A percentile compares a stretch with the other conserved stretches of the same genome.
phyloP scores from a whole-genome alignment of 2,888 invertebrate genomes.

The Eupithecia pulchellata region DNA sequence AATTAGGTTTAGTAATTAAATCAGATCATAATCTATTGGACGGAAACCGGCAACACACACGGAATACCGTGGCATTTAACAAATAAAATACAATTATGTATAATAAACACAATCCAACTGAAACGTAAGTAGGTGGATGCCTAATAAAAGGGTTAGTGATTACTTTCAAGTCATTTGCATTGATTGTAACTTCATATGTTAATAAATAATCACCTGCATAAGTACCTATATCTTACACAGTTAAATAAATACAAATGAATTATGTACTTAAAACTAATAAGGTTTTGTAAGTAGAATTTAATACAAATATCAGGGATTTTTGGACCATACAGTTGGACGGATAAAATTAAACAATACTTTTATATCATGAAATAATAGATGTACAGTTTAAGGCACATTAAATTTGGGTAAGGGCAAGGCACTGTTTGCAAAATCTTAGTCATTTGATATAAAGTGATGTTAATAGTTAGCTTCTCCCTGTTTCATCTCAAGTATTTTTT shows the following conservation, averaged over 20 bases:
- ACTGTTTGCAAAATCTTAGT: constrained; percentile 26
- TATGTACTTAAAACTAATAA: neutral
- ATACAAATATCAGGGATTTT: neutral
- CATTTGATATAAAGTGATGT: too few species aligned
- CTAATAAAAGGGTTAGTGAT: neutral
- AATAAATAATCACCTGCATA: too few species aligned
- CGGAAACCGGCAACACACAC: constrained; percentile 32
- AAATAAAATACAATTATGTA: constrained; percentile 21
- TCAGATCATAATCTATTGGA: constrained; percentile 35
- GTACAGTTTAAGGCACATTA: constrained; percentile 50
- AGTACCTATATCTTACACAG: neutral
- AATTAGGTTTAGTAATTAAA: constrained; percentile 33
- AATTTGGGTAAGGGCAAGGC: constrained; percentile 45
- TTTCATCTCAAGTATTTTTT: too few species aligned
- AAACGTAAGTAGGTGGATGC: neutral
- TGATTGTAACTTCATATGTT: too few species aligned
- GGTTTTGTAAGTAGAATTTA: neutral
- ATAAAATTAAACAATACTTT: constrained; percentile 1
- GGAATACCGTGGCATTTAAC: constrained; percentile 10
- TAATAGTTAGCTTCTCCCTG: too few species aligned
- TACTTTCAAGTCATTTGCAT: neutral
- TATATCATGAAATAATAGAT: neutral
- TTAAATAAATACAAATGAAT: neutral
- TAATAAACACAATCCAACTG: constrained; percentile 13
- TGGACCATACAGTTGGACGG: constrained; percentile 10